Base-by-base conservation (phyloP, 2,888 invertebrate genomes). In the Cosmia pyralina region DNA sequence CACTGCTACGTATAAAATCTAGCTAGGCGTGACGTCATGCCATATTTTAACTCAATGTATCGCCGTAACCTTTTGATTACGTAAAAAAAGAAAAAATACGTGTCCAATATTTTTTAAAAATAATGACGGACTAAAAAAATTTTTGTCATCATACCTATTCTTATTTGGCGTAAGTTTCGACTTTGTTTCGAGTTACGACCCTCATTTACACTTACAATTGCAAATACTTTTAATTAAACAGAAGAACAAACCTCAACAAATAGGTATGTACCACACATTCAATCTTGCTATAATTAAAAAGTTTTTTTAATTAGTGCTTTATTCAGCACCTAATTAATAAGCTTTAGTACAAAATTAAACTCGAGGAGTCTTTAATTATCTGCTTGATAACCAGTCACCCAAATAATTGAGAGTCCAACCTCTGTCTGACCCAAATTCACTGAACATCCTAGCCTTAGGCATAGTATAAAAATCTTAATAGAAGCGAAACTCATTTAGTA, bases 391-490 rank as follows among this genome's bases (percentile, higher is more conserved):
- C 17, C 79, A 50, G 6, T 74, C 64, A 72, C 57, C 71, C 72
- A 46, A 70, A 63, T 69, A 62, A 72, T 67, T 38, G 28, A 10
- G 28, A 55, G 72, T 73, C 4, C 46, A 53, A 65, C 68, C 68
- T 79, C 53, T 44, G 57, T 53, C 48, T 65, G 74, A 83, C 79
- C 65, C 3, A 15, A 74, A 70, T 58, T 22, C 41, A 8, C 34
- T 44, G 22, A 28, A 28, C 28, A 28, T 28, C 28, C 28, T 28
- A 60, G 28, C 44, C 13, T 38, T 52, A 66, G 50, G 55, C 15
- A 46, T 46, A n/a, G 11, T 76, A 50, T 41, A 34, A 44, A 28
- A 28, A 53, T 0, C 1, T 3, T 15, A 7, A n/a, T 15, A 55
- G 28, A 75, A 53, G 53, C 5, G n/a, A n/a, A 52, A 41, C 41